Conservation (phyloP, 2,888 invertebrate species). For the Lepeophtheirus nordmannii region DNA sequence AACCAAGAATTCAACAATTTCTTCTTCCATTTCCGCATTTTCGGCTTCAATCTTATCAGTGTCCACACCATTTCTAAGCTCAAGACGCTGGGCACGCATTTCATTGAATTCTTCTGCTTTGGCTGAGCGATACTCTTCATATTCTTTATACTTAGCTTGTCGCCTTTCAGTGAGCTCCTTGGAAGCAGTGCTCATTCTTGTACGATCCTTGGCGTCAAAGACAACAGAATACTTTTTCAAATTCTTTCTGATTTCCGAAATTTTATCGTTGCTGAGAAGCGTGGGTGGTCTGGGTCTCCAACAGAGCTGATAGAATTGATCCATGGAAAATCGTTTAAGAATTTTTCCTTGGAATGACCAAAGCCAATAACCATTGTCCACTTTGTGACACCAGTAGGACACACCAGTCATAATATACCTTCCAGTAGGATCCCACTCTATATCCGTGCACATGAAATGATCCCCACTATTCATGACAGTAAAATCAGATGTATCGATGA, state of each 20-base stretch:
- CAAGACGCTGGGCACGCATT: constrained; percentile 62
- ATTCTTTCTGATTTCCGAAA: constrained; percentile 86
- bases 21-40: constrained; percentile 72
- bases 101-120: constrained; percentile 56
- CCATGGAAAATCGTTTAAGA: constrained; percentile 64
- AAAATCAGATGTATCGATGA: constrained; percentile 87
- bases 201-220: constrained; percentile 90
- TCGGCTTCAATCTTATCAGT: constrained; percentile 82
- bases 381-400: constrained; percentile 87
- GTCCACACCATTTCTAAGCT: constrained; percentile 58
- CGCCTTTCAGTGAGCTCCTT: constrained; percentile 57
- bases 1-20: constrained; percentile 90
- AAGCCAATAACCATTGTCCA: constrained; percentile 78
- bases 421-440: constrained; percentile 99
- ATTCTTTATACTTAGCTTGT: constrained; percentile 67
- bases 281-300: constrained; percentile 91
- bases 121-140: constrained; percentile 60
- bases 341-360: constrained; percentile 88
- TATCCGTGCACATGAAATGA: constrained; percentile 77
- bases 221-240: constrained; percentile 89
- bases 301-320: constrained; percentile 79
- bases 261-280: constrained; percentile 61
- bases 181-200: constrained; percentile 76
- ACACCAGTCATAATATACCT: constrained; percentile 89
- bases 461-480: constrained; percentile 84